Percentiles rank a stretch among this genome's conserved stretches.
Conservation (phyloP, 2,797 vertebrate species). For the Acanthurus leucopareius region DNA sequence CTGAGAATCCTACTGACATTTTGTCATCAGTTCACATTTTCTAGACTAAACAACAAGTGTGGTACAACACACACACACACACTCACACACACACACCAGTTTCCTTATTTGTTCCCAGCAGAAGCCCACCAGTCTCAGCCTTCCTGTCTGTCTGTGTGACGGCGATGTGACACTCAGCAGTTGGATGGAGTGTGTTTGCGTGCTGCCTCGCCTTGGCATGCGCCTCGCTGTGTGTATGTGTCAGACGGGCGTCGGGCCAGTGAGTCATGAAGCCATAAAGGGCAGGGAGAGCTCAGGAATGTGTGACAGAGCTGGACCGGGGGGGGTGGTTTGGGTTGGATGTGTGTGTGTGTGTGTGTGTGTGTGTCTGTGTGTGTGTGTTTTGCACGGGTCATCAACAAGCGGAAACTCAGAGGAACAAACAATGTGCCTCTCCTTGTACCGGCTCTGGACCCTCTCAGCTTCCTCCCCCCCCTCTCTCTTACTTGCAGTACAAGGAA, state of each 20-base stretch:
- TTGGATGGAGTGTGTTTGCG: slow-evolving; percentile 38
- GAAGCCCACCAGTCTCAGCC: too few relatives aligned
- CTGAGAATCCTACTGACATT: too few relatives aligned
- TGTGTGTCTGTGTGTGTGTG: slow-evolving; percentile 33
- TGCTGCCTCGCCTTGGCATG: slow-evolving; percentile 41
- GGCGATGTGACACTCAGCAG: slow-evolving; percentile 14
- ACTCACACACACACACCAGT: neutral
- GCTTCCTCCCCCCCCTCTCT: slow-evolving; percentile 2
- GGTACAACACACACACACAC: neutral
- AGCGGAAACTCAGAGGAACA: slow-evolving; percentile 74
- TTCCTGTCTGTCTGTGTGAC: too few relatives aligned
- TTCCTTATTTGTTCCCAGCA: neutral
- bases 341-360: slow-evolving; percentile 22
- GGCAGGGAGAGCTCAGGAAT: slow-evolving; percentile 72
- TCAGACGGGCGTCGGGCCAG: slow-evolving; percentile 36
- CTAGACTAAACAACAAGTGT: slow-evolving; percentile 7
- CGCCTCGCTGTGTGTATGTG: slow-evolving; percentile 13
- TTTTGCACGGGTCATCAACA: slow-evolving; percentile 62
- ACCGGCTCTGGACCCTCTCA: slow-evolving; percentile 44
- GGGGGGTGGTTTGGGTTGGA: slow-evolving; percentile 22
- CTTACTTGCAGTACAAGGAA: slow-evolving; percentile 7
- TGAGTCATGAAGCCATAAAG: slow-evolving; percentile 73
- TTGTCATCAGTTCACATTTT: neutral
- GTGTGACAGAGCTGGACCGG: slow-evolving; percentile 62
- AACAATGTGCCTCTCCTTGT: slow-evolving; percentile 58